These are phyloP conservation scores for Ailurus styani DNA, from an alignment of 2,113 vertebrate genomes.

Conservation along the genomic window DNA sequence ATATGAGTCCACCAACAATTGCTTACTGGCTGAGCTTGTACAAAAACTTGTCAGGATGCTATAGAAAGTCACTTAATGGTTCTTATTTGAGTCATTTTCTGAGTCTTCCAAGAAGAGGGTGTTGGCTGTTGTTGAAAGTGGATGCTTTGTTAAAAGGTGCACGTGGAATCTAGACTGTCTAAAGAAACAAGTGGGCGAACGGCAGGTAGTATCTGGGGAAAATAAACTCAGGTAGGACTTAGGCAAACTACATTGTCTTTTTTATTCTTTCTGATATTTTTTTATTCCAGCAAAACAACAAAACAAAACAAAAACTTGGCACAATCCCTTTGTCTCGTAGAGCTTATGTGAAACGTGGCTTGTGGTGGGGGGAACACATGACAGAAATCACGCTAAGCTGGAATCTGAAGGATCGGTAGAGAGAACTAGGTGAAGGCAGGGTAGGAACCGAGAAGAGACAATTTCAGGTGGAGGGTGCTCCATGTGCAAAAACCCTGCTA, in stretches of 20 bases:
- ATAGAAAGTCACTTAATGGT: constrained; percentile 49
- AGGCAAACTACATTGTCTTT: not conserved
- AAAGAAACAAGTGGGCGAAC: not conserved
- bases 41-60: constrained; percentile 23
- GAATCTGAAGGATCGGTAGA: not conserved
- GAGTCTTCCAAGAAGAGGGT: not conserved
- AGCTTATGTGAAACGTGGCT: not conserved
- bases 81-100: constrained; percentile 34
- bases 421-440: not conserved
- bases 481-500: not conserved
- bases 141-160: constrained; percentile 20
- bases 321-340: not conserved
- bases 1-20: not conserved
- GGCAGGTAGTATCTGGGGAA: not conserved
- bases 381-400: not conserved
- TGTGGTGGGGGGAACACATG: not conserved
- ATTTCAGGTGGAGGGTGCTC: not conserved
- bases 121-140: not conserved
- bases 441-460: not conserved
- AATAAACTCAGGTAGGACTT: not conserved
- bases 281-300: not conserved
- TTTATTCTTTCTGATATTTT: not conserved
- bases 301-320: not conserved
- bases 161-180: not conserved
- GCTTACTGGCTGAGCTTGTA: constrained; percentile 9